A percentile compares a stretch with the other conserved stretches of the same genome.
phyloP scores from a whole-genome alignment of 2,797 vertebrate genomes.

The Alcedo quadribrachys region DNA sequence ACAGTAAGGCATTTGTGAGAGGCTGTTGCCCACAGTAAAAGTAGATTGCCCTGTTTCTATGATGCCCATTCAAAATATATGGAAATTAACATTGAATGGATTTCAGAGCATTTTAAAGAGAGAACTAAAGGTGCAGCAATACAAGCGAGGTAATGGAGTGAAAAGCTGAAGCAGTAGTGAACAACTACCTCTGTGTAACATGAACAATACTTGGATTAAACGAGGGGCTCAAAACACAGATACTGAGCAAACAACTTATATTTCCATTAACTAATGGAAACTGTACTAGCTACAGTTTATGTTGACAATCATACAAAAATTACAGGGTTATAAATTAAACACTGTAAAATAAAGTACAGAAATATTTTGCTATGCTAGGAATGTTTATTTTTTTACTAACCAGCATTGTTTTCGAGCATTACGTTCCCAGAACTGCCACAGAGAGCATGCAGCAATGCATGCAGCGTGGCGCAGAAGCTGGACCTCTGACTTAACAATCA shows the following conservation, averaged over 20 bases:
- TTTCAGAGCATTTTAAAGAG: background rate
- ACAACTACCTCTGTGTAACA: background rate
- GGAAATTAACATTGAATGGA: background rate
- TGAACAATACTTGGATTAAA: background rate
- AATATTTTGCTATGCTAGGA: background rate
- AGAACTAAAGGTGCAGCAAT: background rate
- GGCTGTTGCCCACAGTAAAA: background rate
- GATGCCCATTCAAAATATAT: background rate
- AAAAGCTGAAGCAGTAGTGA: background rate
- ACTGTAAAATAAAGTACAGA: background rate
- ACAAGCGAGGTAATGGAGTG: background rate
- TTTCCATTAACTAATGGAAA: background rate
- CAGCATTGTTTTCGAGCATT: background rate
- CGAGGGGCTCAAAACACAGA: background rate
- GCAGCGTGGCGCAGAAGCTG: accelerated
- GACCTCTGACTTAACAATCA: accelerated
- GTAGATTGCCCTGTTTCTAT: background rate
- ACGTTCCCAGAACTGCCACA: background rate
- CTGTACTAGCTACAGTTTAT: background rate
- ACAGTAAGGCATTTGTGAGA: background rate
- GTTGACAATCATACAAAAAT: background rate
- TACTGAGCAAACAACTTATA: background rate
- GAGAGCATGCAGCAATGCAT: accelerated
- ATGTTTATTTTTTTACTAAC: background rate
- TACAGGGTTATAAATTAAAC: background rate